A percentile compares a stretch with the other conserved stretches of the same genome.
These are phyloP conservation scores for Danio kyathit DNA, from an alignment of 2,797 vertebrate genomes.

Conservation along the genomic window DNA sequence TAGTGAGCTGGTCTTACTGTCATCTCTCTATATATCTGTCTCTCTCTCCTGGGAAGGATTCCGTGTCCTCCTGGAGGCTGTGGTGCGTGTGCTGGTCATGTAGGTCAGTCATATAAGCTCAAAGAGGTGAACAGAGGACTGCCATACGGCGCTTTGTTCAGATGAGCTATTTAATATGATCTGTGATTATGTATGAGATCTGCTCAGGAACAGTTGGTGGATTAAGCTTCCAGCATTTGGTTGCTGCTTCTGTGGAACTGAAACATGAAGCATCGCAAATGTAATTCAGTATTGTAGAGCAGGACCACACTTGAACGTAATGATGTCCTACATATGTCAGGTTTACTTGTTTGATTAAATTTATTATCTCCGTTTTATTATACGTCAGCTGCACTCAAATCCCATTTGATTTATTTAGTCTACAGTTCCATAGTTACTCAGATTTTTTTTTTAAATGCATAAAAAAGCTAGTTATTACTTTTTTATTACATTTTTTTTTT, in stretches of 20 bases:
- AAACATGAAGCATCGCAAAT: constrained; percentile 19
- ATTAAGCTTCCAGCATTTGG: constrained; percentile 50
- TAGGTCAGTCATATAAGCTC: constrained; percentile 8
- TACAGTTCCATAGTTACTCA: not conserved
- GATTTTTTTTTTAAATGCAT: too few relatives aligned
- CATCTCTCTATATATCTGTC: not conserved
- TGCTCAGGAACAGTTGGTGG: constrained; percentile 53
- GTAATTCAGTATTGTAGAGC: not conserved
- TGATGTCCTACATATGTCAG: not conserved
- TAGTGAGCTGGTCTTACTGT: not conserved
- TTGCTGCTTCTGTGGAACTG: constrained; percentile 10
- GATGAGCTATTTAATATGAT: constrained; percentile 32
- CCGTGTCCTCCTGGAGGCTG: constrained; percentile 11
- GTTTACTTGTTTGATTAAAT: not conserved
- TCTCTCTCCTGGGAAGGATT: constrained; percentile 7
- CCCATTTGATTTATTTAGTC: not conserved
- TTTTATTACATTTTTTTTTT: too few relatives aligned
- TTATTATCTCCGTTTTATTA: not conserved
- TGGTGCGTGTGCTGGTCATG: not conserved
- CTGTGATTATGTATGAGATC: constrained; percentile 24
- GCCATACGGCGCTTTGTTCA: constrained; percentile 13
- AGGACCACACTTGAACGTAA: not conserved
- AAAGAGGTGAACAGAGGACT: constrained; percentile 6
- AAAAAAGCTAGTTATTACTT: too few relatives aligned
- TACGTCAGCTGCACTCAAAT: not conserved